A percentile compares a stretch with the other conserved stretches of the same genome.
Evolutionary conservation across 2,113 vertebrate species (phyloP).

Genomic region (Lophura nycthemera): DNA sequence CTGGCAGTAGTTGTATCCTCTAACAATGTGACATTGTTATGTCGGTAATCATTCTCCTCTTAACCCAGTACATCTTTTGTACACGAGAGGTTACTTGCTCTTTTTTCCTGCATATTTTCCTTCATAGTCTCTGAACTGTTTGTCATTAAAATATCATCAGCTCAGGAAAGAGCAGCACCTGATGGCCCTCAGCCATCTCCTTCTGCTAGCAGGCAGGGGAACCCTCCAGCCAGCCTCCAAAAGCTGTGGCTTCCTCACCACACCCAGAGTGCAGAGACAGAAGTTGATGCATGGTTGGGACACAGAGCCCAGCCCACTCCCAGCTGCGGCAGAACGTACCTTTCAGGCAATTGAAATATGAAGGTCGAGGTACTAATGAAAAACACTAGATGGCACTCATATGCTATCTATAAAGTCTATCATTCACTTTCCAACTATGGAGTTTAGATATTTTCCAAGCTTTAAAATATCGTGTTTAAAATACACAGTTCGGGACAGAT

Average conservation of each 20-base stretch:
- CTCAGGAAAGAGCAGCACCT: not conserved
- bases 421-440: not conserved
- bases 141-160: not conserved
- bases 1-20: not conserved
- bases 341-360: not conserved
- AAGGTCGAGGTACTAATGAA: not conserved
- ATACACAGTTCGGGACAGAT: constrained; percentile 26
- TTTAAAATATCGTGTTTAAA: constrained; percentile 33
- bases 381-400: constrained; percentile 77
- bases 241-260: not conserved
- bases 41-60: not conserved
- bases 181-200: not conserved
- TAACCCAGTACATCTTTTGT: not conserved
- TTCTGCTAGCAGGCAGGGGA: not conserved
- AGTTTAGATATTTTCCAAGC: not conserved
- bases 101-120: not conserved
- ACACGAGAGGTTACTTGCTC: not conserved
- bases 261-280: rapidly evolving
- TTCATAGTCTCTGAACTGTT: not conserved
- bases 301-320: not conserved
- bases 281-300: not conserved
- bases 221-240: not conserved
- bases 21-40: not conserved
- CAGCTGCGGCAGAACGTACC: rapidly evolving
- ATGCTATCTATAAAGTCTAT: constrained; percentile 34